These are phyloP conservation scores for Nothocercus julius DNA, from an alignment of 2,113 vertebrate genomes.

Conservation along the genomic window DNA sequence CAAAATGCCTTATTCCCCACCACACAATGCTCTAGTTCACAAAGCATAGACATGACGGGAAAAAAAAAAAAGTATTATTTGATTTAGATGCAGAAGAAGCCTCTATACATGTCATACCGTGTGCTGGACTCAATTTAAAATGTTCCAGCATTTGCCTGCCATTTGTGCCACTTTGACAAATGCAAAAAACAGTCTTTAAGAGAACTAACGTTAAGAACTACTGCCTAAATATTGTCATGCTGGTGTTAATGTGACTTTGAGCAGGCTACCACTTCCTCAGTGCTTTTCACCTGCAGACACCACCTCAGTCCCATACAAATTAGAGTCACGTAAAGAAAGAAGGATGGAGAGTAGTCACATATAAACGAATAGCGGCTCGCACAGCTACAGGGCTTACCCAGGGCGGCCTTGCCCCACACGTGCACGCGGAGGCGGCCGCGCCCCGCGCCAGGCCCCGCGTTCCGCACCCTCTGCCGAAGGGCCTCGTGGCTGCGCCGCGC, in stretches of 20 bases:
- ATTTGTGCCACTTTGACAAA: not conserved
- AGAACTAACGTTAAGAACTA: not conserved
- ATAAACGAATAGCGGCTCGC: too few relatives aligned
- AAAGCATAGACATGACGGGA: not conserved
- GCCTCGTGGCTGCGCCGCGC: conserved; percentile 53
- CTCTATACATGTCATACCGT: not conserved
- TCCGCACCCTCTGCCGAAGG: too few relatives aligned
- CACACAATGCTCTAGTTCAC: not conserved
- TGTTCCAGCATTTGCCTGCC: not conserved
- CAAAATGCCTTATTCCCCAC: not conserved
- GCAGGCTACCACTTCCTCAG: not conserved
- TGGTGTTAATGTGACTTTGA: not conserved
- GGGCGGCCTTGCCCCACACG: conserved; percentile 97
- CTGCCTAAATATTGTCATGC: not conserved
- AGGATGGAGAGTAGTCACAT: not conserved
- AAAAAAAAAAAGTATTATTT: not conserved
- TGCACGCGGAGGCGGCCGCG: conserved; percentile 81
- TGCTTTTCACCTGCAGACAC: fast-evolving
- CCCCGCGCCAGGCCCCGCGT: conserved; percentile 50
- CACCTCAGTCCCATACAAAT: not conserved
- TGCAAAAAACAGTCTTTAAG: not conserved
- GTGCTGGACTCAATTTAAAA: not conserved
- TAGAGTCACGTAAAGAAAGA: not conserved
- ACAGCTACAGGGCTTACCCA: conserved; percentile 77
- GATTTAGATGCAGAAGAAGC: not conserved